Percentiles rank a stretch among this genome's conserved stretches.
Conservation (phyloP, 2,797 vertebrate genomes). For the Brachyalestes nurse region DNA sequence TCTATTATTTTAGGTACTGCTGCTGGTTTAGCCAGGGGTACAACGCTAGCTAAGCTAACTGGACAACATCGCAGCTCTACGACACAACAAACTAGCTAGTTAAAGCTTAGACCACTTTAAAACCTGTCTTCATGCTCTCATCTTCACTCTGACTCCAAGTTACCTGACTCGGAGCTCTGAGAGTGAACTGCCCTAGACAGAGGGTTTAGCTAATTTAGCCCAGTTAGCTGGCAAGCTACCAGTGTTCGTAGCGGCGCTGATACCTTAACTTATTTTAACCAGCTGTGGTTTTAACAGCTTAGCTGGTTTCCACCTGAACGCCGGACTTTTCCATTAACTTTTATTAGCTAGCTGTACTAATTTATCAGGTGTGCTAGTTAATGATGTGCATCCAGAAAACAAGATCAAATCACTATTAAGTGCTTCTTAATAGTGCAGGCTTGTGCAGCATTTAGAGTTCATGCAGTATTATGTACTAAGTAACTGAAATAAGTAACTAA, state of each 20-base stretch:
- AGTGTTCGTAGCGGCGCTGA: constrained; percentile 15
- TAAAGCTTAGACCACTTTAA: not conserved
- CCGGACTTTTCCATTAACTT: no score
- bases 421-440: no score
- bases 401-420: no score
- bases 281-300: not conserved
- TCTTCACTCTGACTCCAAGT: not conserved
- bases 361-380: no score
- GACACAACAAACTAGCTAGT: not conserved
- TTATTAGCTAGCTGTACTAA: no score
- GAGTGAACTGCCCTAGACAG: not conserved
- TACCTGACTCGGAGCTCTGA: not conserved
- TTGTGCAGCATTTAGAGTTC: no score
- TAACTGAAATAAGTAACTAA: no score
- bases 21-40: constrained; percentile 52
- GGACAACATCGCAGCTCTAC: not conserved
- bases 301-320: no score
- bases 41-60: constrained; percentile 17
- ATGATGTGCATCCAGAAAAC: no score
- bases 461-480: no score
- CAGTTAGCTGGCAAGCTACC: constrained; percentile 1
- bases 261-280: not conserved
- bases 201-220: constrained; percentile 7
- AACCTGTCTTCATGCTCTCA: not conserved
- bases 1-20: constrained; percentile 85